Evolutionary conservation across 2,888 invertebrate species (phyloP).

Genomic region (Corythucha ciliata): DNA sequence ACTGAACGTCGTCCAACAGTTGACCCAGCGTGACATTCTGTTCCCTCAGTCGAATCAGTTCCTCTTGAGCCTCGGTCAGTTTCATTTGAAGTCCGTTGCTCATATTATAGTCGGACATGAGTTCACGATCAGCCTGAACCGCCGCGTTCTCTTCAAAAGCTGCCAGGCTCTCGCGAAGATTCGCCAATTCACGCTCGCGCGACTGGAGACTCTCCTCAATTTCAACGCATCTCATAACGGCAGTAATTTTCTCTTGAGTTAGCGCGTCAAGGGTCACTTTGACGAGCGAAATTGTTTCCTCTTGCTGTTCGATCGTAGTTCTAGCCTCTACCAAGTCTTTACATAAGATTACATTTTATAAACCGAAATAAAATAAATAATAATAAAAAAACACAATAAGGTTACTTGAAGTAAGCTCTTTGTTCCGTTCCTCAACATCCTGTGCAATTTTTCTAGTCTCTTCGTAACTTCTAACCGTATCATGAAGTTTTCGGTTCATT

Average conservation of each 20-base stretch:
- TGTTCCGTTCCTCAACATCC: conserved; percentile 12
- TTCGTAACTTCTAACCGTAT: too few relatives aligned
- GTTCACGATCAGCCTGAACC: neutral
- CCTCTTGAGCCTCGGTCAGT: conserved; percentile 12
- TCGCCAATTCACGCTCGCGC: conserved; percentile 8
- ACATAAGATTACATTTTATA: too few relatives aligned
- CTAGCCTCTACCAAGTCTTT: too few relatives aligned
- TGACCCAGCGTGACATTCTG: conserved; percentile 9
- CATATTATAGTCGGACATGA: conserved; percentile 15
- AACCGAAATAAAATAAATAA: too few relatives aligned
- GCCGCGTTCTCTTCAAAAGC: conserved; percentile 31
- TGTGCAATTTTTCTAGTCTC: too few relatives aligned
- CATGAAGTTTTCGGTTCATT: too few relatives aligned
- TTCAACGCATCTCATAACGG: conserved; percentile 68
- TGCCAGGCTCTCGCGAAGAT: conserved; percentile 27
- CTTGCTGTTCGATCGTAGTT: conserved; percentile 47
- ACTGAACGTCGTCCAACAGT: too few relatives aligned
- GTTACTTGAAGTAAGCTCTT: conserved; percentile 5
- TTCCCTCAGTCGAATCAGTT: conserved; percentile 9
- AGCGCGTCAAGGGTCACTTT: conserved; percentile 52
- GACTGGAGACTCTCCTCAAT: conserved; percentile 52
- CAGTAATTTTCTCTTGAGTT: conserved; percentile 56
- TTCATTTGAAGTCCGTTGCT: conserved; percentile 15
- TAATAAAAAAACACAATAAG: too few relatives aligned
- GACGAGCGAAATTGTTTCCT: conserved; percentile 44